phyloP scores from a whole-genome alignment of 2,888 invertebrate genomes.

The Agrotis clavis region DNA sequence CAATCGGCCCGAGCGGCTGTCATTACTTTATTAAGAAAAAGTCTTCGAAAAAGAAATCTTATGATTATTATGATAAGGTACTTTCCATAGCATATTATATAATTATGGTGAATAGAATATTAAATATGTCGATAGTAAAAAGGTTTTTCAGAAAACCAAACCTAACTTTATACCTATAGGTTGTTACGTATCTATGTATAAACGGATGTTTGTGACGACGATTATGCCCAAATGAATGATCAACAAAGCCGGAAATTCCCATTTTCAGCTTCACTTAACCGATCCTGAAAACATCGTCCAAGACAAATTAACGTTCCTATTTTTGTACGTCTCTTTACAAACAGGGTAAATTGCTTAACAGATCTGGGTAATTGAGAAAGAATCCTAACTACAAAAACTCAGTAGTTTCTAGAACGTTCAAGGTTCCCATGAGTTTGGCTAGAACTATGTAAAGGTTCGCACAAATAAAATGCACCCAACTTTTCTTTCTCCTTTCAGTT shows the following conservation, averaged over 20 bases:
- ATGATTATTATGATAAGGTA: too few relatives aligned
- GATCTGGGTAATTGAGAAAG: constrained; percentile 34
- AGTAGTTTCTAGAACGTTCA: constrained; percentile 32
- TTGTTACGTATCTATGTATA: too few relatives aligned
- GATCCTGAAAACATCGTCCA: constrained; percentile 13
- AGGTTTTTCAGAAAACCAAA: not conserved
- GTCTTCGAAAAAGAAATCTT: too few relatives aligned
- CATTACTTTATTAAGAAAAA: too few relatives aligned
- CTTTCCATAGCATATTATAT: too few relatives aligned
- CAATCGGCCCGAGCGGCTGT: too few relatives aligned
- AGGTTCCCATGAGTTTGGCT: not conserved
- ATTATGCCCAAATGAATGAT: not conserved
- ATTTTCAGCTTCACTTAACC: constrained; percentile 24
- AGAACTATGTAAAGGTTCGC: constrained; percentile 13
- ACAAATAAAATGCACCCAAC: constrained; percentile 9
- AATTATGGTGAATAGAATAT: too few relatives aligned
- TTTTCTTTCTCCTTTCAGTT: constrained; percentile 27
- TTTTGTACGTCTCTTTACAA: constrained; percentile 17
- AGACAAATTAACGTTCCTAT: constrained; percentile 7
- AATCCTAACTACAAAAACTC: not conserved
- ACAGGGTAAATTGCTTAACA: constrained; percentile 22
- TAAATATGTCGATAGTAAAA: too few relatives aligned
- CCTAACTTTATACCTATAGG: too few relatives aligned
- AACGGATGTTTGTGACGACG: not conserved
- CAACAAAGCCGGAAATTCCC: constrained; percentile 16